Conservation (phyloP, 2,888 invertebrate species). For the Lasioglossum leucozonium region DNA sequence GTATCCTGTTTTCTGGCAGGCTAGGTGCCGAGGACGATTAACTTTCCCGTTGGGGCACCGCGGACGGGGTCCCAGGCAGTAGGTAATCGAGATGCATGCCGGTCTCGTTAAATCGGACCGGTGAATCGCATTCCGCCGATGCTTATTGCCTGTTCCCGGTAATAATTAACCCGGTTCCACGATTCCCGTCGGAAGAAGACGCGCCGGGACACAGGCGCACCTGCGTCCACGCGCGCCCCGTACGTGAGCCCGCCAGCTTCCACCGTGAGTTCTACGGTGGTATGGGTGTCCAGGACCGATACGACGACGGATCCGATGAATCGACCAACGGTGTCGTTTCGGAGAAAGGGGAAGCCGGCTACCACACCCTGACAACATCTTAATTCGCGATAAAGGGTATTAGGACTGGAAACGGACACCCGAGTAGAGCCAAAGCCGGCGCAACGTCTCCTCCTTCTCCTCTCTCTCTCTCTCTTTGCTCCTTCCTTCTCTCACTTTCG, state of each 20-base stretch:
- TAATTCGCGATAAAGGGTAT: slow-evolving; percentile 81
- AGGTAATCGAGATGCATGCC: slow-evolving; percentile 69
- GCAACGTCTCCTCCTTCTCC: slow-evolving; percentile 20
- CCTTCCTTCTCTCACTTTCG: slow-evolving; percentile 8
- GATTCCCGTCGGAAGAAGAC: slow-evolving; percentile 72
- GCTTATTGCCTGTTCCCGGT: slow-evolving; percentile 75
- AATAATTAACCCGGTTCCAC: slow-evolving; percentile 73
- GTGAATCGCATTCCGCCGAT: slow-evolving; percentile 71
- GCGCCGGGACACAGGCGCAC: slow-evolving; percentile 43
- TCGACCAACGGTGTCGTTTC: slow-evolving; percentile 56
- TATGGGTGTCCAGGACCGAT: slow-evolving; percentile 47
- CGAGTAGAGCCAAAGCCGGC: slow-evolving; percentile 48
- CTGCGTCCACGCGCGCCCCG: slow-evolving; percentile 9
- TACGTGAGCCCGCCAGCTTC: neutral
- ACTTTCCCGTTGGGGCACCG: slow-evolving; percentile 36
- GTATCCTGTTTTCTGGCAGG: slow-evolving; percentile 1
- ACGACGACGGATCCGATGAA: slow-evolving; percentile 46
- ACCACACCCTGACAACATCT: slow-evolving; percentile 76
- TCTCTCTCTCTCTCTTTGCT: slow-evolving; percentile 3
- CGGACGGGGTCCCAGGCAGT: slow-evolving; percentile 41
- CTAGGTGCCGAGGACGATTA: slow-evolving; percentile 11
- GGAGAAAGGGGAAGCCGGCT: slow-evolving; percentile 65
- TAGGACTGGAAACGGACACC: slow-evolving; percentile 74
- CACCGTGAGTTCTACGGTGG: neutral
- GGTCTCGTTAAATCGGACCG: slow-evolving; percentile 78